Conservation (phyloP, 2,888 invertebrate species). For the Bellardia bayeri region DNA sequence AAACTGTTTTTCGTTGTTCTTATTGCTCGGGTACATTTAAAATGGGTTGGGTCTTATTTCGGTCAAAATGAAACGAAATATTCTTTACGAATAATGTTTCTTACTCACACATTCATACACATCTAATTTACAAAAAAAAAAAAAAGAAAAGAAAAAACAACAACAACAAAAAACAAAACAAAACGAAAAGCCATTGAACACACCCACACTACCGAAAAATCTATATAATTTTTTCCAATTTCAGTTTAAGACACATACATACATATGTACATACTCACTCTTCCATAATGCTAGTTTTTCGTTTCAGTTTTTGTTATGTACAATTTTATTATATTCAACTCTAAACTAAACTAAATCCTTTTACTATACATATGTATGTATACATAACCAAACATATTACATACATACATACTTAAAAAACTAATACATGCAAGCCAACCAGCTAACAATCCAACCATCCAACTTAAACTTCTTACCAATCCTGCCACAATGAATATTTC, state of each 20-base stretch:
- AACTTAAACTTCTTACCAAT: slow-evolving; percentile 11
- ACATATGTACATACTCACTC: slow-evolving; percentile 37
- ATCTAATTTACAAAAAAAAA: slow-evolving; percentile 61
- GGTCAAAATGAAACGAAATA: slow-evolving; percentile 70
- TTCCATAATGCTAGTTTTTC: slow-evolving; percentile 55
- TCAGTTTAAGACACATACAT: slow-evolving; percentile 55
- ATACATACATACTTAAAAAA: slow-evolving; percentile 9
- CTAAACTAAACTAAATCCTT: slow-evolving; percentile 70
- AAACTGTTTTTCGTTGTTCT: slow-evolving; percentile 54
- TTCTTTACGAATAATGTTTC: slow-evolving; percentile 55
- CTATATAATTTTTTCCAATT: slow-evolving; percentile 65
- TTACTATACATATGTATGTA: slow-evolving; percentile 18
- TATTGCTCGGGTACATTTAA: slow-evolving; percentile 47
- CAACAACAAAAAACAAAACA: too few relatives aligned
- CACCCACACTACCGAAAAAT: slow-evolving; percentile 72
- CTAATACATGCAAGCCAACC: slow-evolving; percentile 38
- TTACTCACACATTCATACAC: slow-evolving; percentile 61
- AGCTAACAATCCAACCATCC: slow-evolving; percentile 21
- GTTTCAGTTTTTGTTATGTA: slow-evolving; percentile 19
- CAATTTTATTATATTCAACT: slow-evolving; percentile 63
- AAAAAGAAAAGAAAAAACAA: too few relatives aligned
- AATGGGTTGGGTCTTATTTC: slow-evolving; percentile 73
- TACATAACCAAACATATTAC: slow-evolving; percentile 28
- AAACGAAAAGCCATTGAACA: slow-evolving; percentile 65
- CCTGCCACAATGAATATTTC: slow-evolving; percentile 56